Percentiles rank a stretch among this genome's conserved stretches.
Conservation (phyloP, 2,888 invertebrate genomes). For the Habrosyne pyritoides region DNA sequence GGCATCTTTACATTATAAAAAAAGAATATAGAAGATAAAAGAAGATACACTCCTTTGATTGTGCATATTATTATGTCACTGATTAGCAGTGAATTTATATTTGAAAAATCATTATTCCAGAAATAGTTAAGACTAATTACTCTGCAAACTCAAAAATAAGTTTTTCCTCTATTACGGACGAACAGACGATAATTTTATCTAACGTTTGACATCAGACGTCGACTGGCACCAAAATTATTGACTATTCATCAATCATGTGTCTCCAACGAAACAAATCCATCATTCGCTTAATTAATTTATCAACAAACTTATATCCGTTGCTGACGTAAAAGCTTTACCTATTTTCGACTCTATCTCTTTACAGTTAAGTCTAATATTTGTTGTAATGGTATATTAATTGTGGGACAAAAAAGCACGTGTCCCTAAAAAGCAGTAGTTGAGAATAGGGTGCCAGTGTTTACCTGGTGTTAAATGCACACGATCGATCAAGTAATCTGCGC, state of each 20-base stretch:
- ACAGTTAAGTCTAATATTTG: slow-evolving; percentile 5
- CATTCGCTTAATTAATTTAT: slow-evolving; percentile 63
- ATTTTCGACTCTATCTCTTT: slow-evolving; percentile 26
- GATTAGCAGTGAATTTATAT: too few relatives aligned
- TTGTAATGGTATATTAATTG: slow-evolving; percentile 20
- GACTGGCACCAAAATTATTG: slow-evolving; percentile 54
- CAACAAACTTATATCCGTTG: slow-evolving; percentile 27
- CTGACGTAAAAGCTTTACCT: slow-evolving; percentile 12
- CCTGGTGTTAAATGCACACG: slow-evolving; percentile 41
- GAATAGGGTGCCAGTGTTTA: slow-evolving; percentile 41
- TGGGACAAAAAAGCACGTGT: slow-evolving; percentile 33
- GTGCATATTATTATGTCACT: too few relatives aligned
- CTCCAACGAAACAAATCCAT: slow-evolving; percentile 48
- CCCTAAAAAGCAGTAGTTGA: slow-evolving; percentile 8
- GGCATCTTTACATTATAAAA: too few relatives aligned
- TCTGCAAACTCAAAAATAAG: not conserved
- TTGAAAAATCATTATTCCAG: too few relatives aligned
- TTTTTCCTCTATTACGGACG: slow-evolving; percentile 14
- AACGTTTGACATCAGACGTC: slow-evolving; percentile 48
- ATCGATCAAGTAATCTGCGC: slow-evolving; percentile 54
- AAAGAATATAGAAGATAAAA: too few relatives aligned
- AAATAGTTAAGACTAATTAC: not conserved
- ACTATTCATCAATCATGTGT: slow-evolving; percentile 69
- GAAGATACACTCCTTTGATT: too few relatives aligned
- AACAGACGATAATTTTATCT: slow-evolving; percentile 21